Conservation (phyloP, 2,797 vertebrate genomes). For the Pelobates cultripes region DNA sequence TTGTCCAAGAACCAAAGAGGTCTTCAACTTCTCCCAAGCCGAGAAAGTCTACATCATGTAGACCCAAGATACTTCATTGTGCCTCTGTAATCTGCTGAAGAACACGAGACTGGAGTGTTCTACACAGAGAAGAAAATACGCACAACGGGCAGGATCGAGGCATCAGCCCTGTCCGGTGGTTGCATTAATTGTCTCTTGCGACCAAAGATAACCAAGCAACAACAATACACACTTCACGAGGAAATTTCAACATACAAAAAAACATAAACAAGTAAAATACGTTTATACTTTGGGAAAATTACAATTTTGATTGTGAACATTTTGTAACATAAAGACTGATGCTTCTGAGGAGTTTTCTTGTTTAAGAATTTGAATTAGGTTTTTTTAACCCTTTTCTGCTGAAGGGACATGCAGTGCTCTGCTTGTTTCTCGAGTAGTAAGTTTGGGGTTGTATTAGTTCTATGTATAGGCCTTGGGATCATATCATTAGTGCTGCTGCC, state of each 20-base stretch:
- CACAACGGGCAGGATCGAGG: slow-evolving; percentile 62
- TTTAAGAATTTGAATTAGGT: slow-evolving; percentile 62
- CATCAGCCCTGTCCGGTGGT: slow-evolving; percentile 63
- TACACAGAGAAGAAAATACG: slow-evolving; percentile 61
- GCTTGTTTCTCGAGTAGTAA: slow-evolving; percentile 57
- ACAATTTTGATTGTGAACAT: slow-evolving; percentile 70
- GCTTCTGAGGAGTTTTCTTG: slow-evolving; percentile 71
- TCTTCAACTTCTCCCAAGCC: slow-evolving; percentile 99
- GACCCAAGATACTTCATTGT: slow-evolving; percentile 65
- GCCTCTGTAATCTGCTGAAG: slow-evolving; percentile 58
- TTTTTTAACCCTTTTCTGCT: slow-evolving; percentile 54
- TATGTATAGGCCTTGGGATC: slow-evolving; percentile 71
- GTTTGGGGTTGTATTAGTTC: slow-evolving; percentile 68
- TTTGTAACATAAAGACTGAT: slow-evolving; percentile 71
- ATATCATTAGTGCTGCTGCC: slow-evolving; percentile 74
- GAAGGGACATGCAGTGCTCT: slow-evolving; percentile 57
- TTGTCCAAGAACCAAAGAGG: slow-evolving; percentile 99
- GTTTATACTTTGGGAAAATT: slow-evolving; percentile 67
- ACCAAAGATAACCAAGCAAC: slow-evolving; percentile 74
- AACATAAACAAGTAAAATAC: slow-evolving; percentile 57
- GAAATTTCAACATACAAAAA: slow-evolving; percentile 15
- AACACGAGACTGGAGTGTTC: neutral
- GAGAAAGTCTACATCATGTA: slow-evolving; percentile 99
- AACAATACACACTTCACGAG: slow-evolving; percentile 65
- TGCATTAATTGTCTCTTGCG: slow-evolving; percentile 73